Conservation (phyloP, 2,888 invertebrate genomes). For the Xylota sylvarum region DNA sequence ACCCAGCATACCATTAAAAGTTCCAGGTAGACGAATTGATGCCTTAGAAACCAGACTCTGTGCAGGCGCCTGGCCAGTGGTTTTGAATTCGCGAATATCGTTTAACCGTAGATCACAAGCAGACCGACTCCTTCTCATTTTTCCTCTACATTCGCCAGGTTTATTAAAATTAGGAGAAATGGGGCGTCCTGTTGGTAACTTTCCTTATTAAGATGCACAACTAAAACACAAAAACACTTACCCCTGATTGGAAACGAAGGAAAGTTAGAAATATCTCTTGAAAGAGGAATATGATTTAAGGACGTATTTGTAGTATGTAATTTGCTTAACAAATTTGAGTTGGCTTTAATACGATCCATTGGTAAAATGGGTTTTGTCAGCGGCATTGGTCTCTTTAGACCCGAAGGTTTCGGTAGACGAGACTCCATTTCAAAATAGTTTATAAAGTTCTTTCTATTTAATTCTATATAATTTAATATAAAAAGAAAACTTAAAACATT, state of each 20-base stretch:
- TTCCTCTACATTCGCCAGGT: conserved; percentile 73
- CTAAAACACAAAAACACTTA: conserved; percentile 64
- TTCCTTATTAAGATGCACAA: conserved; percentile 6
- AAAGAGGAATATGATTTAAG: conserved; percentile 70
- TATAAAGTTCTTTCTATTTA: not conserved
- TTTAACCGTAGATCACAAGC: conserved; percentile 80
- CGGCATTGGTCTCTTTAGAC: conserved; percentile 80
- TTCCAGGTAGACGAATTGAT: conserved; percentile 26
- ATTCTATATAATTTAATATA: conserved; percentile 1
- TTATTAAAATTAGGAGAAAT: conserved; percentile 80
- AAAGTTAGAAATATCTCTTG: conserved; percentile 78
- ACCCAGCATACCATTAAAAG: conserved; percentile 5
- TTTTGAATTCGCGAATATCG: conserved; percentile 72
- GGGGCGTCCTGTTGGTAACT: conserved; percentile 78
- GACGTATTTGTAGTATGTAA: conserved; percentile 21
- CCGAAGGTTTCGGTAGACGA: conserved; percentile 85
- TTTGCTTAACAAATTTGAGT: conserved; percentile 49
- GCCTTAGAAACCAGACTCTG: conserved; percentile 10
- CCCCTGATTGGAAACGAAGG: conserved; percentile 78
- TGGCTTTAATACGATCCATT: conserved; percentile 82
- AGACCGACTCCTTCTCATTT: conserved; percentile 82
- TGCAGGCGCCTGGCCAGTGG: not conserved
- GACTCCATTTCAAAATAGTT: conserved; percentile 85
- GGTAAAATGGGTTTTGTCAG: conserved; percentile 81
- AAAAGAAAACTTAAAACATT: not conserved